A percentile compares a stretch with the other conserved stretches of the same genome.
Conservation (phyloP, 2,113 vertebrate species). For the Pelvicachromis taeniatus region DNA sequence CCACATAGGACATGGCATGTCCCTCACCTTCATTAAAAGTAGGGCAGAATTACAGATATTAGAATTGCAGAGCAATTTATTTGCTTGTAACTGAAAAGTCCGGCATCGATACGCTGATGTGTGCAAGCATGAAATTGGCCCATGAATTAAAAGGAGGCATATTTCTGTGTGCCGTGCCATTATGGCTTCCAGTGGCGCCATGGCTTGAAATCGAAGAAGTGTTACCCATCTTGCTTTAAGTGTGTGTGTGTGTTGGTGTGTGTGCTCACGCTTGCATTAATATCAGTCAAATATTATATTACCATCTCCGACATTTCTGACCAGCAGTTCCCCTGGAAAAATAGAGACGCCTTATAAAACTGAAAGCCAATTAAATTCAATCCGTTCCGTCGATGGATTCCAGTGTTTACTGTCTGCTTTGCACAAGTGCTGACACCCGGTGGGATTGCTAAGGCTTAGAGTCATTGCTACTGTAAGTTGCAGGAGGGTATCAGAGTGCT, state of each 20-base stretch:
- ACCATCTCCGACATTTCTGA: slow-evolving; percentile 42
- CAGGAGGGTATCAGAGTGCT: not conserved
- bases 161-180: not conserved
- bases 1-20: not conserved
- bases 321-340: slow-evolving; percentile 35
- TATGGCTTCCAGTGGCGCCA: slow-evolving; percentile 34
- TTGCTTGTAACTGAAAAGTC: slow-evolving; percentile 2
- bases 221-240: slow-evolving; percentile 15
- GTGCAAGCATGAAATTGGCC: slow-evolving; percentile 46
- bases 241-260: not conserved
- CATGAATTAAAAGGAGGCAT: slow-evolving; percentile 42
- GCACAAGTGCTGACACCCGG: slow-evolving; percentile 5
- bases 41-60: slow-evolving; percentile 13
- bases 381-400: slow-evolving; percentile 45
- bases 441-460: slow-evolving; percentile 8
- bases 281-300: slow-evolving; percentile 45
- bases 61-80: slow-evolving; percentile 23
- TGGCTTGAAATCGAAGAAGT: slow-evolving; percentile 30
- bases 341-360: slow-evolving; percentile 39
- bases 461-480: slow-evolving; percentile 16
- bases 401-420: slow-evolving; percentile 30
- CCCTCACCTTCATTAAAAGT: slow-evolving; percentile 17
- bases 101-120: slow-evolving; percentile 16
- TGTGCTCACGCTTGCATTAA: not conserved
- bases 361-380: slow-evolving; percentile 54